Conservation (phyloP, 37 sponge, comb jelly and placozoan genomes). For the Corticium candelabrum region DNA sequence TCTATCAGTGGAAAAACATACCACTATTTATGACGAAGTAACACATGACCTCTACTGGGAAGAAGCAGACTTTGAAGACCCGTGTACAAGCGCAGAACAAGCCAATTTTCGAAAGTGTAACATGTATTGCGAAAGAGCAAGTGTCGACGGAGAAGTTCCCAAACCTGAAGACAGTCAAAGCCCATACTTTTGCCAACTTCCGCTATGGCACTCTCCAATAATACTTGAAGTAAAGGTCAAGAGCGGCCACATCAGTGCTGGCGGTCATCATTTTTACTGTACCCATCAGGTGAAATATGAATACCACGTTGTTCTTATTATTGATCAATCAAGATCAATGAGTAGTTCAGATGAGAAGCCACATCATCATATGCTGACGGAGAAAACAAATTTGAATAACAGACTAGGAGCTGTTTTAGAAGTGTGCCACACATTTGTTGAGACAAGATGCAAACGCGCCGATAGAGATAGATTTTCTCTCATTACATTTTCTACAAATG, state of each 20-base stretch:
- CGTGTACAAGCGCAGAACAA: background rate
- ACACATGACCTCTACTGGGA: conserved; percentile 1
- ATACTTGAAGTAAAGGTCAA: background rate
- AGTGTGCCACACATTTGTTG: background rate
- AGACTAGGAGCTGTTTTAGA: conserved; percentile 1
- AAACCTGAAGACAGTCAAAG: background rate
- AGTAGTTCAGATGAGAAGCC: background rate
- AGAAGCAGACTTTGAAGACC: background rate
- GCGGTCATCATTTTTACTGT: conserved; percentile 8
- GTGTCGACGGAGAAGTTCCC: background rate
- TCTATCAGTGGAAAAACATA: background rate
- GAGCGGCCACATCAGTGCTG: background rate
- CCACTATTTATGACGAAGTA: background rate
- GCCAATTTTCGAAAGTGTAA: background rate
- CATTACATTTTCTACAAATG: background rate
- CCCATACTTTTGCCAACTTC: background rate
- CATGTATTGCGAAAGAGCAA: background rate
- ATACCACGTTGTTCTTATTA: background rate
- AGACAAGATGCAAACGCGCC: background rate
- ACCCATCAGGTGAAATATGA: background rate
- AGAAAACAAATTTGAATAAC: background rate
- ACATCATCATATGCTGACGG: background rate
- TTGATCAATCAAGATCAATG: background rate
- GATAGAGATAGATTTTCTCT: background rate
- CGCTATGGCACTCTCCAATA: conserved; percentile 1